Percentiles rank a stretch among this genome's conserved stretches.
These are phyloP conservation scores for Sesia apiformis DNA, from an alignment of 2,888 invertebrate species.

Conservation along the genomic window DNA sequence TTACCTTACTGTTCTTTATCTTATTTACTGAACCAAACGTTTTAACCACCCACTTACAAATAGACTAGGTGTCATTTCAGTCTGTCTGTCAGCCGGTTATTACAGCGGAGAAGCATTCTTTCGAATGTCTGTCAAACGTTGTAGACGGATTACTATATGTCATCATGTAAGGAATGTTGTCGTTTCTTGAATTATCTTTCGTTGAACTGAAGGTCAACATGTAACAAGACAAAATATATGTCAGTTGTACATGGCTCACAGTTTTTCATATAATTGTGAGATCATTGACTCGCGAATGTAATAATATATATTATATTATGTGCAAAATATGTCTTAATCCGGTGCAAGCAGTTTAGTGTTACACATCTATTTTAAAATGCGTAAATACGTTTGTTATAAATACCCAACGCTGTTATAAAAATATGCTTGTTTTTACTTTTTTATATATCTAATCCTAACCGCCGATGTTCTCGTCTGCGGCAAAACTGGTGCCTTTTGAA, in stretches of 20 bases:
- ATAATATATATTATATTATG: neutral
- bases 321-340: too few species aligned
- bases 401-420: too few species aligned
- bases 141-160: constrained; percentile 3
- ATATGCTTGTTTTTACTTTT: too few species aligned
- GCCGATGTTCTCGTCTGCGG: too few species aligned
- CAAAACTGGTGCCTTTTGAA: too few species aligned
- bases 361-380: too few species aligned
- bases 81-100: constrained; percentile 20
- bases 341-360: too few species aligned
- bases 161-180: neutral
- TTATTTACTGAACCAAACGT: neutral
- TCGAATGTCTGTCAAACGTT: constrained; percentile 18
- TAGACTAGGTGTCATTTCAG: constrained; percentile 23
- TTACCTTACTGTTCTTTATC: neutral
- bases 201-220: neutral
- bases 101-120: constrained; percentile 20
- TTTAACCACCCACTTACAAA: constrained; percentile 15
- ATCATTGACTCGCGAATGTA: neutral
- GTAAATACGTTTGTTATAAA: too few species aligned
- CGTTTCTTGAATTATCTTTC: neutral
- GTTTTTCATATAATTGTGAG: neutral
- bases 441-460: too few species aligned
- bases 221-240: neutral
- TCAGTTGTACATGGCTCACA: neutral